Percentiles rank a stretch among this genome's conserved stretches.
phyloP scores from a whole-genome alignment of 2,113 vertebrate species.

The Mirounga angustirostris region DNA sequence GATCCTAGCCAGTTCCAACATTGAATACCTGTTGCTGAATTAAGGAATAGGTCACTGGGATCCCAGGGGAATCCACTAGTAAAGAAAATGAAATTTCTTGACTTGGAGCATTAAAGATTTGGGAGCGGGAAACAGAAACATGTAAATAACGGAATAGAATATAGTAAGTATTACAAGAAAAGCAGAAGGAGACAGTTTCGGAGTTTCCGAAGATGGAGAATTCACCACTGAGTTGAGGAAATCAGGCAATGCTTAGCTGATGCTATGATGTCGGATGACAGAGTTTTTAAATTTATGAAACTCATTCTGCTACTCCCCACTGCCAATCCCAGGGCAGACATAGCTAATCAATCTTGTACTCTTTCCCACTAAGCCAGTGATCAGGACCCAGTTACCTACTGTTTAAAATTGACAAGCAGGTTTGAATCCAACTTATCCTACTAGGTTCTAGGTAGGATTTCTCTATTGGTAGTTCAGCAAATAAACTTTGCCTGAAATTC shows the following conservation, averaged over 20 bases:
- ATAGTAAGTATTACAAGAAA: neutral
- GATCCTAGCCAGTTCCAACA: neutral
- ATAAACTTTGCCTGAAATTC: slow-evolving; percentile 33
- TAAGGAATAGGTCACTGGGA: neutral
- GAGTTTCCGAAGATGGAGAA: neutral
- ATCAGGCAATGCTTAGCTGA: neutral
- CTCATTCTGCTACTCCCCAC: neutral
- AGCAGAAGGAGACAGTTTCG: neutral
- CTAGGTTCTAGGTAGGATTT: slow-evolving; percentile 1
- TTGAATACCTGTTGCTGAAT: neutral
- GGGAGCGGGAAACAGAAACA: neutral
- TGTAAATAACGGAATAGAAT: neutral
- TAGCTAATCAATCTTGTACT: neutral
- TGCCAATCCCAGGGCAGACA: neutral
- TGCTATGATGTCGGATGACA: neutral
- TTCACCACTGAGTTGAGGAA: neutral
- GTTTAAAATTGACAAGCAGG: neutral
- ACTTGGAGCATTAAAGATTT: neutral
- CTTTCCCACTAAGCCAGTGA: neutral
- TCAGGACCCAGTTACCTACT: neutral
- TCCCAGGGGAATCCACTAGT: neutral
- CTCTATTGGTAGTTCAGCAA: neutral
- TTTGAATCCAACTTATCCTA: neutral
- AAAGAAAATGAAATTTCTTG: neutral
- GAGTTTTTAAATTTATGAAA: neutral